Evolutionary conservation across 2,888 invertebrate species (phyloP).

Genomic region (Ferdinandea cuprea): DNA sequence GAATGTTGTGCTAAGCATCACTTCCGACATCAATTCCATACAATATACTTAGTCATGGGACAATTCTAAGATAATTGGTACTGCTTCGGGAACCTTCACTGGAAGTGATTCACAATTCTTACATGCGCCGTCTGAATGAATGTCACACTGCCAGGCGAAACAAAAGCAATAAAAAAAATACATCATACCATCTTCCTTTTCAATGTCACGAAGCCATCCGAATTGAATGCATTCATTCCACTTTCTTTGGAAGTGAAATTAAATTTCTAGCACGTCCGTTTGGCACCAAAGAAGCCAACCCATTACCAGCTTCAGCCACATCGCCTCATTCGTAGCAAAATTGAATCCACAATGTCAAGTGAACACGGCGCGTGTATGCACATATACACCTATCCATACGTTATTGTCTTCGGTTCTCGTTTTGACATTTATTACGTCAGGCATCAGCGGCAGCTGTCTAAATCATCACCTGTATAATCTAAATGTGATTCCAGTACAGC

Average conservation of each 20-base stretch:
- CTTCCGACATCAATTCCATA: background rate
- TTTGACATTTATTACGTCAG: conserved; percentile 54
- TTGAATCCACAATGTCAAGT: conserved; percentile 49
- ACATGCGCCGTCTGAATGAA: background rate
- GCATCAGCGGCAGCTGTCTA: conserved; percentile 38
- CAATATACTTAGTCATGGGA: too few relatives aligned
- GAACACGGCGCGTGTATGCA: conserved; percentile 1
- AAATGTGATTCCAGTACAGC: conserved; percentile 6
- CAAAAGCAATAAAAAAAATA: conserved; percentile 10
- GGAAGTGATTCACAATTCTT: conserved; percentile 13
- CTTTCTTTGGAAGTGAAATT: conserved; percentile 25
- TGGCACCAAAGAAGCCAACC: conserved; percentile 16
- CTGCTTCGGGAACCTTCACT: background rate
- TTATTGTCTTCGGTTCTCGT: conserved; percentile 31
- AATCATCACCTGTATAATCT: conserved; percentile 46
- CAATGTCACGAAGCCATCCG: conserved; percentile 41
- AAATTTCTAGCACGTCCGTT: conserved; percentile 36
- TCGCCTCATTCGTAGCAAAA: background rate
- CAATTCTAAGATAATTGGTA: background rate
- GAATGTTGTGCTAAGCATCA: too few relatives aligned
- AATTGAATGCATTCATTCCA: conserved; percentile 46
- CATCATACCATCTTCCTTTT: conserved; percentile 18
- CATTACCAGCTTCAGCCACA: conserved; percentile 4
- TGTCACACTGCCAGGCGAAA: conserved; percentile 16
- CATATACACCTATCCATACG: conserved; percentile 11